Base-by-base conservation (phyloP, 2,888 invertebrate species). In the Xestia ashworthii region DNA sequence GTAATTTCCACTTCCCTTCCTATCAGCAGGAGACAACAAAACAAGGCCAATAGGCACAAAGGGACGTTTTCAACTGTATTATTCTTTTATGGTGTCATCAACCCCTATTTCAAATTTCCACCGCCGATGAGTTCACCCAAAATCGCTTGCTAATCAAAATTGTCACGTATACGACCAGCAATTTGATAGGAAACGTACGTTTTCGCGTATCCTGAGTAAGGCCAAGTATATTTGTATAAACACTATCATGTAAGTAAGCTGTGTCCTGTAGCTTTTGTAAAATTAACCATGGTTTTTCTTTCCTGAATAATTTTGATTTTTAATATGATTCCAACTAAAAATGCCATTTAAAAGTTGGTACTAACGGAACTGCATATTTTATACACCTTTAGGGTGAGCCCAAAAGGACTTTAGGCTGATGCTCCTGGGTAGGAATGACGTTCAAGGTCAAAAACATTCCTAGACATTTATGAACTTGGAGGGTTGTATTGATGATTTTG, bases 101-200 rank as follows among this genome's bases (percentile, higher is more conserved):
- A n/a, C n/a, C n/a, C 32, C 32, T 5, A 58, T 58, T 58, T 58
- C 14, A 25, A 58, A 58, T 58, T 6, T 25, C 14, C 58, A 58
- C 9, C 32, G 19, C 14, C 38, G 19, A 55, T n/a, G 86, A 87
- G 88, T 87, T 76, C 87, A 87, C 87, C 87, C 87, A 87, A 82
- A 76, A 66, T 70, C 77, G 67, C 14, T 12, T 60, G 78, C 84
- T 80, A 87, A 81, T 76, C n/a, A 82, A 82, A 84, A 74, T 78
- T 76, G 87, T 84, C 83, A 69, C 50, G 1, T 87, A 87, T 66
- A 86, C 73, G 87, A 87, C 86, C 80, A 87, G 87, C 87, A 79
- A 62, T 78, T 81, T 71, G 11, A 71, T 70, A 70, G 14, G 19
- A 73, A 79, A 55, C 44, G 16, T 71, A 76, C 14, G 38, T 67